Percentiles rank a stretch among this genome's conserved stretches.
phyloP scores from a whole-genome alignment of 2,797 vertebrate genomes.

The Rhodeus uyekii region DNA sequence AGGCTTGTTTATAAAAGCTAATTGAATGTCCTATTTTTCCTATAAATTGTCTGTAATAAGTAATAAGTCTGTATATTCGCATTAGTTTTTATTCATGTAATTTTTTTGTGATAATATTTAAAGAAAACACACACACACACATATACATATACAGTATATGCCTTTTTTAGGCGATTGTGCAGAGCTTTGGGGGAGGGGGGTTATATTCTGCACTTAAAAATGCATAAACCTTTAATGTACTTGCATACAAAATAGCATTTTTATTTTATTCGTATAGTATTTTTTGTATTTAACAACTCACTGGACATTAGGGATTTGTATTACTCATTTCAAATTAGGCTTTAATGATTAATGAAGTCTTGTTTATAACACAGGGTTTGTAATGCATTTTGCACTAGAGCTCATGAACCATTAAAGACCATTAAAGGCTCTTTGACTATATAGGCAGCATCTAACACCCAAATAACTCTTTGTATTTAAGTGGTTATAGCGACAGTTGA shows the following conservation, averaged over 20 bases:
- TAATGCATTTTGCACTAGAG: neutral
- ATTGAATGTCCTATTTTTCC: too few relatives aligned
- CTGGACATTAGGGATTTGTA: neutral
- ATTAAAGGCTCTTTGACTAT: neutral
- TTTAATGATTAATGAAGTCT: neutral
- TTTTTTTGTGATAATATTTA: too few relatives aligned
- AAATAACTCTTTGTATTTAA: constrained; percentile 19
- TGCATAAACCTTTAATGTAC: neutral
- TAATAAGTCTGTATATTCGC: too few relatives aligned
- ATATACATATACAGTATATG: too few relatives aligned
- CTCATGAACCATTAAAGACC: neutral
- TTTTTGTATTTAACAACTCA: neutral
- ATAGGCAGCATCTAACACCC: neutral
- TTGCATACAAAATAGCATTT: neutral
- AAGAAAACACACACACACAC: too few relatives aligned
- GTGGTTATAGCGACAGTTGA: neutral
- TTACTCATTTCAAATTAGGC: neutral
- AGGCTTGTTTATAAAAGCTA: too few relatives aligned
- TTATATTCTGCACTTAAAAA: neutral
- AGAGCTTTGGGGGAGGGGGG: neutral
- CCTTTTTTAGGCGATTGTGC: neutral
- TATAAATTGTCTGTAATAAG: too few relatives aligned
- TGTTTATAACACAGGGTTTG: neutral
- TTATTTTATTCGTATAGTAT: neutral
- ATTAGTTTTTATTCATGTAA: too few relatives aligned